These are phyloP conservation scores for Hipparchia sbordonii DNA, from an alignment of 2,888 invertebrate genomes.

Conservation along the genomic window DNA sequence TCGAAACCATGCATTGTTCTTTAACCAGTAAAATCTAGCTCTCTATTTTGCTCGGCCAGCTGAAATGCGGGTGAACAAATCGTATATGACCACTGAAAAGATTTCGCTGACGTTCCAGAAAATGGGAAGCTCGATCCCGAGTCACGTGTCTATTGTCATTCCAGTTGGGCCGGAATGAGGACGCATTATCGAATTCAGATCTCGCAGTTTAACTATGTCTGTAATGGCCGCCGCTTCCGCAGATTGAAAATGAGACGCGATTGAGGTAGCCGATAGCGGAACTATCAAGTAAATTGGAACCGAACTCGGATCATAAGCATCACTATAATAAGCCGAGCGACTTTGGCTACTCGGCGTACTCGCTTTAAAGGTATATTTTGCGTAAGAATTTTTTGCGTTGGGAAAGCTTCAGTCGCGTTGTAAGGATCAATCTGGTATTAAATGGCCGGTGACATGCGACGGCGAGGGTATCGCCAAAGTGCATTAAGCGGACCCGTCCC, in stretches of 20 bases:
- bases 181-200: slow-evolving; percentile 45
- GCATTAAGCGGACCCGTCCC: slow-evolving; percentile 46
- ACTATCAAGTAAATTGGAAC: slow-evolving; percentile 49
- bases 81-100: slow-evolving; percentile 13
- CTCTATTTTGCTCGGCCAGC: neutral
- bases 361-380: slow-evolving; percentile 27
- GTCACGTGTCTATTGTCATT: slow-evolving; percentile 39
- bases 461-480: slow-evolving; percentile 46
- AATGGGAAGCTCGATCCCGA: slow-evolving; percentile 18
- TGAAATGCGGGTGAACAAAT: neutral
- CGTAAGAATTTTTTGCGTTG: slow-evolving; percentile 22
- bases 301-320: slow-evolving; percentile 20
- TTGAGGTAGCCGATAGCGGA: slow-evolving; percentile 41
- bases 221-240: slow-evolving; percentile 40
- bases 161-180: slow-evolving; percentile 39
- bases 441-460: slow-evolving; percentile 53
- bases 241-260: slow-evolving; percentile 42
- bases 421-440: slow-evolving; percentile 40
- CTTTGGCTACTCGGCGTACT: neutral
- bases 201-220: slow-evolving; percentile 45
- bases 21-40: neutral
- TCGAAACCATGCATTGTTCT: neutral
- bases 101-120: slow-evolving; percentile 17
- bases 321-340: neutral
- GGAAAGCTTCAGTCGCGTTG: slow-evolving; percentile 33